Percentiles rank a stretch among this genome's conserved stretches.
Evolutionary conservation across 2,113 vertebrate genomes (phyloP).

Genomic region (Manacus vitellinus): DNA sequence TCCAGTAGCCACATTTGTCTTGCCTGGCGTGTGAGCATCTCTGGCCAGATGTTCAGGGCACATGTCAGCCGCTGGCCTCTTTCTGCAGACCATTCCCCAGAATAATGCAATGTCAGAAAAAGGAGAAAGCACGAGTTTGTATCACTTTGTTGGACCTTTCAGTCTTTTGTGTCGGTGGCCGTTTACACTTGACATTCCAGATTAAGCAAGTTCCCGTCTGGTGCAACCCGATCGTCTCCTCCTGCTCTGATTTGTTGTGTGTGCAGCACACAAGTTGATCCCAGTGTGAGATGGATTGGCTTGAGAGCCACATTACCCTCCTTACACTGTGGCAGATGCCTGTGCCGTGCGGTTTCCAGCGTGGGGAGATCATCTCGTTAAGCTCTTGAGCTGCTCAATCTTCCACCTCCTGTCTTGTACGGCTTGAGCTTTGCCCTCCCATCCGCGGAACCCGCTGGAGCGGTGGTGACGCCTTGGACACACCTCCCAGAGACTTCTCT

Average conservation of each 20-base stretch:
- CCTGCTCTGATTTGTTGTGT: neutral
- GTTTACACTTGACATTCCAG: neutral
- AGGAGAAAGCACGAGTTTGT: neutral
- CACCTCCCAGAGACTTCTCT: accelerated
- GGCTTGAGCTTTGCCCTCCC: neutral
- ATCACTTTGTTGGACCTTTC: neutral
- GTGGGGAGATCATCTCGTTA: neutral
- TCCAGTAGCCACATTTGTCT: neutral
- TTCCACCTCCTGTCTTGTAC: neutral
- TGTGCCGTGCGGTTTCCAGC: neutral
- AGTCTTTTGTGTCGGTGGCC: neutral
- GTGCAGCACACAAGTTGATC: neutral
- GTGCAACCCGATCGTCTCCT: neutral
- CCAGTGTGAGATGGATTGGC: neutral
- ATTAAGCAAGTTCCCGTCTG: neutral
- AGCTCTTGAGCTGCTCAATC: neutral
- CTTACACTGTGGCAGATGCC: neutral
- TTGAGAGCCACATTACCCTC: neutral
- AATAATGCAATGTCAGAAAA: neutral
- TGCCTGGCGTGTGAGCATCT: neutral
- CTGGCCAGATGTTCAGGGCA: neutral
- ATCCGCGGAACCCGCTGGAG: accelerated
- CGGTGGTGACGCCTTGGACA: neutral
- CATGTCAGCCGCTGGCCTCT: neutral
- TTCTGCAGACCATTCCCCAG: neutral